Conservation (phyloP, 2,888 invertebrate species). For the Homarus gammarus region DNA sequence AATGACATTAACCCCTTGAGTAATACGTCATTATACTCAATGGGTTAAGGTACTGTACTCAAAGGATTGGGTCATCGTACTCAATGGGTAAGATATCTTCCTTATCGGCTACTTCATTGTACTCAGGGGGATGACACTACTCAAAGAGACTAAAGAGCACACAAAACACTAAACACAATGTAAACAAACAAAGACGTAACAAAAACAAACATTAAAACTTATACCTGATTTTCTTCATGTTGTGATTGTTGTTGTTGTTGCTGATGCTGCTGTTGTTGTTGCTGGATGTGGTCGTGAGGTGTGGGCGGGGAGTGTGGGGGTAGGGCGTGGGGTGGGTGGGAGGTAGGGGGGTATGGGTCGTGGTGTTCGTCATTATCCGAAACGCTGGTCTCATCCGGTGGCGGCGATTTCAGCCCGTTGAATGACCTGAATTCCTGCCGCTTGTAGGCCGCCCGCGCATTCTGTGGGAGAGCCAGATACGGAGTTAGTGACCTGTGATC, state of each 20-base stretch:
- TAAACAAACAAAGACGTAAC: no score
- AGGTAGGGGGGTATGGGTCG: slow-evolving; percentile 25
- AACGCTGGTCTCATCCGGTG: slow-evolving; percentile 72
- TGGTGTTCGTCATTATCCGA: slow-evolving; percentile 67
- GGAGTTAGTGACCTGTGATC: no score
- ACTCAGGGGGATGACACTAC: background rate
- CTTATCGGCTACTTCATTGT: no score
- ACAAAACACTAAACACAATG: no score
- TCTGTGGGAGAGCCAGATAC: slow-evolving; percentile 36
- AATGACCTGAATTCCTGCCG: slow-evolving; percentile 73
- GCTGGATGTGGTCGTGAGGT: slow-evolving; percentile 47
- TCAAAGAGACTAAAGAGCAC: background rate
- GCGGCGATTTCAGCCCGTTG: slow-evolving; percentile 71
- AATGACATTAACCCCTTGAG: no score
- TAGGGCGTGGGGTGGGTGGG: slow-evolving; percentile 28
- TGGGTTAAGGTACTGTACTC: no score
- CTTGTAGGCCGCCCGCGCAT: slow-evolving; percentile 76
- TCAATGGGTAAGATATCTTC: no score
- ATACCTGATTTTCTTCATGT: slow-evolving; percentile 59
- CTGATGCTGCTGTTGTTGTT: slow-evolving; percentile 65
- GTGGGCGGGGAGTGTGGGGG: slow-evolving; percentile 41
- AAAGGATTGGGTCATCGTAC: no score
- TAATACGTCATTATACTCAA: no score
- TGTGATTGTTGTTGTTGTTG: slow-evolving; percentile 64
- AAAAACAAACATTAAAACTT: background rate